A percentile compares a stretch with the other conserved stretches of the same genome.
These are phyloP conservation scores for Drosophila teissieri DNA, from an alignment of 1,140 invertebrate genomes.

Conservation along the genomic window DNA sequence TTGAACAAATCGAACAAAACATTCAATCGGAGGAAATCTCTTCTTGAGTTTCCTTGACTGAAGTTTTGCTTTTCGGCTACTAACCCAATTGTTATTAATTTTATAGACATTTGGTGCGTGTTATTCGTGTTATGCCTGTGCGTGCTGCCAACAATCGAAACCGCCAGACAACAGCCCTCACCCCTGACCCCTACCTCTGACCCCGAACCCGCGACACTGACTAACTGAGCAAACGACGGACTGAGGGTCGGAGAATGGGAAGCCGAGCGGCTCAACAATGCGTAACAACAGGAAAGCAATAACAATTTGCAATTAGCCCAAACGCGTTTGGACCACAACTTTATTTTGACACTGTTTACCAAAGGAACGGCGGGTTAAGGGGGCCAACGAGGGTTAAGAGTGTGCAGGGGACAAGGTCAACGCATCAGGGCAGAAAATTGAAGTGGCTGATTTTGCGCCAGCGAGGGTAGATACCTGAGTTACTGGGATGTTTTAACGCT, in stretches of 20 bases:
- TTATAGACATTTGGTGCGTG: constrained; percentile 48
- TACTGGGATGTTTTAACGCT: not conserved
- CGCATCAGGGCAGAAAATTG: constrained; percentile 41
- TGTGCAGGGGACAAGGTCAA: constrained; percentile 25
- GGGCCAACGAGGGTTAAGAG: not conserved
- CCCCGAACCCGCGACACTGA: constrained; percentile 1
- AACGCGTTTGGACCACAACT: constrained; percentile 32
- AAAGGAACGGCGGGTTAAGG: not conserved
- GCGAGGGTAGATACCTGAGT: not conserved
- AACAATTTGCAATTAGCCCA: constrained; percentile 55
- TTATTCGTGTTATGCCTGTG: constrained; percentile 36
- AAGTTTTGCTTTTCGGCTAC: constrained; percentile 23
- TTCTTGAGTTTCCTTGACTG: constrained; percentile 14
- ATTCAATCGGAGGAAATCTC: constrained; percentile 11
- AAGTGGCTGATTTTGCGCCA: constrained; percentile 3
- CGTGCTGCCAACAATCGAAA: constrained; percentile 27
- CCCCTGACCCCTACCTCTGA: constrained; percentile 15
- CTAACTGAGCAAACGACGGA: constrained; percentile 14
- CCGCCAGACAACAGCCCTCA: constrained; percentile 19
- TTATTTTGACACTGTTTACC: constrained; percentile 46
- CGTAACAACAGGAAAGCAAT: constrained; percentile 59
- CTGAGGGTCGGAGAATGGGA: constrained; percentile 1
- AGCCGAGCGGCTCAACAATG: constrained; percentile 43
- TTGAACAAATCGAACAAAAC: constrained; percentile 4
- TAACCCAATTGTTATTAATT: constrained; percentile 55